Percentiles rank a stretch among this genome's conserved stretches.
phyloP scores from a whole-genome alignment of 2,888 invertebrate genomes.

The Hymenopus coronatus region DNA sequence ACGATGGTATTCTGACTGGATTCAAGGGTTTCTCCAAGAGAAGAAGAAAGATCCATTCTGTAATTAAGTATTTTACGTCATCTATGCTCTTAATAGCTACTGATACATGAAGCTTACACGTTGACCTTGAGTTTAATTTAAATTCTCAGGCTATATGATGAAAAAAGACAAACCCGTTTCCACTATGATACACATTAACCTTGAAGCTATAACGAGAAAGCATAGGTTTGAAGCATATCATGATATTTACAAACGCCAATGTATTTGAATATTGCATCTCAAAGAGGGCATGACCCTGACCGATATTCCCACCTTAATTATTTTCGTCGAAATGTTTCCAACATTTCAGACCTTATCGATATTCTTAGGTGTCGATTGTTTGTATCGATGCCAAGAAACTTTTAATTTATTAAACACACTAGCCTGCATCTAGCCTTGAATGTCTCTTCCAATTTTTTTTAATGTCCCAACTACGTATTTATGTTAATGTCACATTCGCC shows the following conservation, averaged over 20 bases:
- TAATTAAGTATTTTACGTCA: not conserved
- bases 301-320: not conserved
- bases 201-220: not conserved
- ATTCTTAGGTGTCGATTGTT: not conserved
- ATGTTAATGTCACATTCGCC: too few relatives aligned
- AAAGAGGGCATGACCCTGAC: not conserved
- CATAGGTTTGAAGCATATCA: not conserved
- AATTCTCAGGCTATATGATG: not conserved
- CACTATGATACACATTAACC: not conserved
- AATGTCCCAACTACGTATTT: not conserved
- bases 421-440: not conserved
- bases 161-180: not conserved
- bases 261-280: not conserved
- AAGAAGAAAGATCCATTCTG: not conserved
- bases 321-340: not conserved
- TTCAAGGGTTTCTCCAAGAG: not conserved
- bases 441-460: not conserved
- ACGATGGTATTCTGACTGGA: too few relatives aligned
- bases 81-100: not conserved
- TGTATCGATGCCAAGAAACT: not conserved
- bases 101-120: not conserved
- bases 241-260: not conserved
- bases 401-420: not conserved
- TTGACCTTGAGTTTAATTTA: not conserved
- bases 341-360: not conserved